Percentiles rank a stretch among this genome's conserved stretches.
phyloP scores from a whole-genome alignment of 2,113 vertebrate genomes.

The Pterophyllum scalare region DNA sequence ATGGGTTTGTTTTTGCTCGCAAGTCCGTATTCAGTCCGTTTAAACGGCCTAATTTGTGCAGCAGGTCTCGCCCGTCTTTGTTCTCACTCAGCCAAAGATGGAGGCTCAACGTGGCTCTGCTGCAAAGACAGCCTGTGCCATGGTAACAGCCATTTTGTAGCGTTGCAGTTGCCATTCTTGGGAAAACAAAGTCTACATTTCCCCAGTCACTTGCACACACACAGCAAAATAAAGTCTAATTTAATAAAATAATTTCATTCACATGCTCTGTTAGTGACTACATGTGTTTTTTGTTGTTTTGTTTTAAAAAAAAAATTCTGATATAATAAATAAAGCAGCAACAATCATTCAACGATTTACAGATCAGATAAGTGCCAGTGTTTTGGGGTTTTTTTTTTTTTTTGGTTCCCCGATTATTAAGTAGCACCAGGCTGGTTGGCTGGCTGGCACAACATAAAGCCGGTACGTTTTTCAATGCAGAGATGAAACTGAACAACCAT shows the following conservation, averaged over 20 bases:
- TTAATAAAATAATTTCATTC: neutral
- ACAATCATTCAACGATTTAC: slow-evolving; percentile 5
- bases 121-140: slow-evolving; percentile 47
- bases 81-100: slow-evolving; percentile 69
- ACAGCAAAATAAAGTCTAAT: neutral
- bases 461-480: neutral
- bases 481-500: slow-evolving; percentile 23
- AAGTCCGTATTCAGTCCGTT: rapidly evolving
- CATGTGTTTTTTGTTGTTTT: neutral
- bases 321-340: neutral
- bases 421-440: neutral
- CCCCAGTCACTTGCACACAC: neutral
- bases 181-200: neutral
- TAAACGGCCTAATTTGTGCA: neutral
- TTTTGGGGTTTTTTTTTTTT: too few relatives aligned
- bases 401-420: neutral
- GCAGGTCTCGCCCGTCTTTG: slow-evolving; percentile 38
- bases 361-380: neutral
- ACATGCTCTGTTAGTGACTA: neutral
- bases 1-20: neutral
- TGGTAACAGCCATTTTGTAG: slow-evolving; percentile 76
- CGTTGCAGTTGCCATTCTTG: slow-evolving; percentile 41
- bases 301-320: neutral
- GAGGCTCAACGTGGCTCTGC: slow-evolving; percentile 58
- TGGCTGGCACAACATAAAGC: slow-evolving; percentile 48